phyloP scores from a whole-genome alignment of 2,797 vertebrate genomes.

The Anguilla pacifica region DNA sequence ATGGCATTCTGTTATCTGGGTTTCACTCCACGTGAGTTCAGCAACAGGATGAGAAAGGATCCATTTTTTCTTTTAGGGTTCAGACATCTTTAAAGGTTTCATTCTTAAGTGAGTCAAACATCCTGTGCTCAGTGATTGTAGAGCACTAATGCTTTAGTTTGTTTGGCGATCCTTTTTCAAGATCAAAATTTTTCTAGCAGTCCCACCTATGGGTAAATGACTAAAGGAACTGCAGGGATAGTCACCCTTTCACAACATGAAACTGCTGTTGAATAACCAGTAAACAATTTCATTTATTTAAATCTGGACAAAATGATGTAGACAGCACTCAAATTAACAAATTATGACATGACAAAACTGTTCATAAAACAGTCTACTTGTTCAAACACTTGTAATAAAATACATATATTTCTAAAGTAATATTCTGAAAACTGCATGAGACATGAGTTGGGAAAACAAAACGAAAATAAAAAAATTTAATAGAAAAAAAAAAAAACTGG shows the following conservation, averaged over 20 bases:
- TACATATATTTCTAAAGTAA: neutral
- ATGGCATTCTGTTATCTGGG: neutral
- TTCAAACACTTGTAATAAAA: neutral
- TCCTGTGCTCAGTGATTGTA: neutral
- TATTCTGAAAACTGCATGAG: neutral
- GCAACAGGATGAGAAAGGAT: too few relatives aligned
- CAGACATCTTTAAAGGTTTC: neutral
- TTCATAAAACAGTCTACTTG: neutral
- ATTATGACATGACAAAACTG: neutral
- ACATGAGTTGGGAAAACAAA: slow-evolving; percentile 6
- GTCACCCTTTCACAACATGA: neutral
- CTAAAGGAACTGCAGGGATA: neutral
- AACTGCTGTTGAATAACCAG: neutral
- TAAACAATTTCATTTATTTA: neutral
- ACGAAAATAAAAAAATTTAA: slow-evolving; percentile 13
- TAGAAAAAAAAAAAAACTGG: slow-evolving; percentile 14
- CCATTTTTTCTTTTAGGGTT: neutral
- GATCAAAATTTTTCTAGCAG: neutral
- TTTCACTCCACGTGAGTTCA: neutral
- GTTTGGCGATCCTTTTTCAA: neutral
- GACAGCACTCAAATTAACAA: neutral
- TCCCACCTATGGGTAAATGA: neutral
- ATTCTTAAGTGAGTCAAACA: neutral
- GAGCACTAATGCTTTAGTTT: neutral
- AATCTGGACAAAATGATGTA: neutral